These are phyloP conservation scores for Drosophila kurseongensis DNA, from an alignment of 1,140 invertebrate species.

Conservation along the genomic window DNA sequence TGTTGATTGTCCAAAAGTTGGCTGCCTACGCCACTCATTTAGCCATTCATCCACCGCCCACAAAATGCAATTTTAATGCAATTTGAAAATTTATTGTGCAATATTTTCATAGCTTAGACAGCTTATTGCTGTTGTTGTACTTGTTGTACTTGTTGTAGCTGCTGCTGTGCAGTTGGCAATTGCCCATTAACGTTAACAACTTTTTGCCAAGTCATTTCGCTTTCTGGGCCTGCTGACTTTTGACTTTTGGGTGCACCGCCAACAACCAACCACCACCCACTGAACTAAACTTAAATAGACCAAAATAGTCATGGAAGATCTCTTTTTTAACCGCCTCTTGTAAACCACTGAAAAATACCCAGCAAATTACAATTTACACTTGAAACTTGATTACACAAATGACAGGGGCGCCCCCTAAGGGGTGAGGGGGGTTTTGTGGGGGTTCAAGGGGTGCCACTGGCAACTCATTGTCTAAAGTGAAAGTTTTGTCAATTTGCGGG, in stretches of 20 bases:
- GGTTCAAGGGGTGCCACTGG: conserved; percentile 4
- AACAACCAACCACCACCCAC: conserved; percentile 8
- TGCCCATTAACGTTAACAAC: conserved; percentile 73
- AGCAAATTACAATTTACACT: conserved; percentile 60
- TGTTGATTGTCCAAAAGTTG: conserved; percentile 66
- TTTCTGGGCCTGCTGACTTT: conserved; percentile 16
- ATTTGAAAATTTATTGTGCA: conserved; percentile 70
- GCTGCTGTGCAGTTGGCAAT: conserved; percentile 32
- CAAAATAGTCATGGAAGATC: conserved; percentile 6
- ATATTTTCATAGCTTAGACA: conserved; percentile 65
- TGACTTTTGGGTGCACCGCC: conserved; percentile 2
- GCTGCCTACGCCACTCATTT: neutral
- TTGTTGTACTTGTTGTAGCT: conserved; percentile 16
- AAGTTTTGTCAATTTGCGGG: conserved; percentile 65
- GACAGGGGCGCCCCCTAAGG: conserved; percentile 14
- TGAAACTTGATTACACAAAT: conserved; percentile 65
- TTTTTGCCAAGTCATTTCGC: conserved; percentile 70
- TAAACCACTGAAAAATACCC: conserved; percentile 12
- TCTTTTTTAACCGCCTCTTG: neutral
- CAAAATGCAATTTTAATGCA: conserved; percentile 65
- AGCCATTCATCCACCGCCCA: conserved; percentile 29
- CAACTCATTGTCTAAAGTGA: conserved; percentile 66
- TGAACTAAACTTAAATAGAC: neutral
- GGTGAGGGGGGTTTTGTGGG: neutral
- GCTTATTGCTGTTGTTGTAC: conserved; percentile 18